Evolutionary conservation across 1,140 invertebrate genomes (phyloP).

Genomic region (Chrysomallon squamiferum): DNA sequence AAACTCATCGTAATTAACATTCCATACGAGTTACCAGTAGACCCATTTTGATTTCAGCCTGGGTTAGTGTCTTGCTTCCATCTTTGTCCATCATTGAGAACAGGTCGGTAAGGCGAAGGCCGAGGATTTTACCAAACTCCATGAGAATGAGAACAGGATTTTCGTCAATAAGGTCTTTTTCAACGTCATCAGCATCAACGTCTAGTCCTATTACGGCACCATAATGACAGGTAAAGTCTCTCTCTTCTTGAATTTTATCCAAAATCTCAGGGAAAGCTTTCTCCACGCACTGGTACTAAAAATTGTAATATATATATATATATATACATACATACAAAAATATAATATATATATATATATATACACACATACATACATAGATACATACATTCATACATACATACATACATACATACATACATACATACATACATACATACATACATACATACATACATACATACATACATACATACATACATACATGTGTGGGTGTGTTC

Average conservation of each 20-base stretch:
- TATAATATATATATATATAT: conserved; percentile 4
- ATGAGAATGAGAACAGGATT: conserved; percentile 32
- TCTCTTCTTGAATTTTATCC: background rate
- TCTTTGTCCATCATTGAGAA: conserved; percentile 48
- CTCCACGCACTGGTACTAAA: conserved; percentile 1
- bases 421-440: conserved; percentile 9
- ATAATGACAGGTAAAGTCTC: background rate
- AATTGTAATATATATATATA: background rate
- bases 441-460: conserved; percentile 13
- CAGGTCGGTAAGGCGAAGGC: conserved; percentile 43
- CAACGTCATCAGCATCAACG: background rate
- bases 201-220: background rate
- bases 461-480: conserved; percentile 6
- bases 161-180: background rate
- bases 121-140: conserved; percentile 45
- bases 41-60: conserved; percentile 42
- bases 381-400: conserved; percentile 3
- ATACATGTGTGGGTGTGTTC: background rate
- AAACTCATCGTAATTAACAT: too few species aligned
- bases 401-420: conserved; percentile 8
- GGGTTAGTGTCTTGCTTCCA: conserved; percentile 38
- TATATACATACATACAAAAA: conserved; percentile 4
- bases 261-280: background rate
- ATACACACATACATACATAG: background rate
- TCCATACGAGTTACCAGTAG: conserved; percentile 29